Evolutionary conservation across 1,140 invertebrate genomes (phyloP).

Genomic region (Sitodiplosis mosellana): DNA sequence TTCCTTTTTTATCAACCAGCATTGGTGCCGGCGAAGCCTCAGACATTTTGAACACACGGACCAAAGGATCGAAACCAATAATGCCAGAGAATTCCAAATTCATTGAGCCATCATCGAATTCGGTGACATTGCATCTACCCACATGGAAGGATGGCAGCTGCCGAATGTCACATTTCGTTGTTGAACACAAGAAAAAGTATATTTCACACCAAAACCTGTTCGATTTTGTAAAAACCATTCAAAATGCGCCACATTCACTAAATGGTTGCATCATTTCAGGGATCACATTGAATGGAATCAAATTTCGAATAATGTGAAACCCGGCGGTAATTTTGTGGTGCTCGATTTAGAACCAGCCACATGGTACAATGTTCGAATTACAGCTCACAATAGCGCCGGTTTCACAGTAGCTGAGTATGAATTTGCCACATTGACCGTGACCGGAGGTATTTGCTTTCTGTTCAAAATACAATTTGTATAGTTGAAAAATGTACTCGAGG

Average conservation of each 20-base stretch:
- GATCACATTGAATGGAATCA: slow-evolving; percentile 75
- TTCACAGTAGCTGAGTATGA: slow-evolving; percentile 86
- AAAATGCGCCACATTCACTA: too few relatives aligned
- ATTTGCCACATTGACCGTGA: slow-evolving; percentile 84
- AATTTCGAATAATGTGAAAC: slow-evolving; percentile 81
- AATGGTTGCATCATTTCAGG: slow-evolving; percentile 29
- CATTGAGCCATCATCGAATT: slow-evolving; percentile 80
- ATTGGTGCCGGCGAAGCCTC: slow-evolving; percentile 79
- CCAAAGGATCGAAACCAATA: slow-evolving; percentile 76
- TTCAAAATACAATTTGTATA: too few relatives aligned
- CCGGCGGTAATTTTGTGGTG: slow-evolving; percentile 76
- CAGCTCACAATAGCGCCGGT: slow-evolving; percentile 89
- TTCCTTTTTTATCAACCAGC: slow-evolving; percentile 35
- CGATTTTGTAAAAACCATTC: too few relatives aligned
- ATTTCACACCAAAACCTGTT: slow-evolving; percentile 9
- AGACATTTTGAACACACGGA: slow-evolving; percentile 67
- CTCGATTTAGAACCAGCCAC: slow-evolving; percentile 79
- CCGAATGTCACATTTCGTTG: slow-evolving; percentile 87
- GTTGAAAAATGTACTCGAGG: too few relatives aligned
- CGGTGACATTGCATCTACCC: slow-evolving; percentile 74
- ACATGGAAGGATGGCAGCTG: slow-evolving; percentile 91
- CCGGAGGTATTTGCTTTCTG: slow-evolving; percentile 53
- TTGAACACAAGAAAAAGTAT: slow-evolving; percentile 88
- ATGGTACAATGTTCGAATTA: slow-evolving; percentile 81
- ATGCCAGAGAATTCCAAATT: slow-evolving; percentile 74